Evolutionary conservation across 23 tunicate species (phyloP), one percentile per base, ranked within the genome.

Genomic region (Trididemnum miniatum): DNA sequence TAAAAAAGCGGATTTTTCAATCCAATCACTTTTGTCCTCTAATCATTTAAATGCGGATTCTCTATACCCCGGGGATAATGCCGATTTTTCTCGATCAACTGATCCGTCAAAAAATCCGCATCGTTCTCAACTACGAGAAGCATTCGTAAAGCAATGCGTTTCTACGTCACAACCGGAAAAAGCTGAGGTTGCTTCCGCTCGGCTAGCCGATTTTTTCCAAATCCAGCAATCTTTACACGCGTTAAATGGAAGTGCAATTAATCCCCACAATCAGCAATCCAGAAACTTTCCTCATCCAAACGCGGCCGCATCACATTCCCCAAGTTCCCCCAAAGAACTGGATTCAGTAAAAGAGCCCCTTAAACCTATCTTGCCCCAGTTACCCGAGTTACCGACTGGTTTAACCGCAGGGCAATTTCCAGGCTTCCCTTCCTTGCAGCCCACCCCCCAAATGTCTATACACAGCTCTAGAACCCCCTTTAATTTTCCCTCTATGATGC

Each of bases 1-100:
- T 31, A 85, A 65, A 85, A 39, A 32, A 27, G 77, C 83, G 52
- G 65, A 77, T 1, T 85, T 85, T 77, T 85, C 89, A 12, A 85
- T 85, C 65, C 74, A 77, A 18, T 65, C 82, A 0, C 39, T 85
- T 22, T 34, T 85, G 66, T 31, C 83, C 30, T 26, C 67, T 3
- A 62, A 62, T 20, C 9, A 9, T 44, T 44, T 44, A 15, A 44
- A 9, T 44, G 54, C 54, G 9, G 54, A 44, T 9, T 44, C 54
- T 7, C 54, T n/a, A n/a, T n/a, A n/a, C n/a, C n/a, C n/a, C n/a
- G n/a, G n/a, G n/a, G n/a, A n/a, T n/a, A n/a, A n/a, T n/a, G n/a
- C 54, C 15, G 54, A 44, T 44, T 9, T 44, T 44, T 7, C 54
- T 9, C 54, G 15, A 44, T 7, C 54, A 44, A 44, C 15, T 9